Percentiles rank a stretch among this genome's conserved stretches.
Evolutionary conservation across 1,140 invertebrate genomes (phyloP).

Genomic region (Akabosia matsudoensis): DNA sequence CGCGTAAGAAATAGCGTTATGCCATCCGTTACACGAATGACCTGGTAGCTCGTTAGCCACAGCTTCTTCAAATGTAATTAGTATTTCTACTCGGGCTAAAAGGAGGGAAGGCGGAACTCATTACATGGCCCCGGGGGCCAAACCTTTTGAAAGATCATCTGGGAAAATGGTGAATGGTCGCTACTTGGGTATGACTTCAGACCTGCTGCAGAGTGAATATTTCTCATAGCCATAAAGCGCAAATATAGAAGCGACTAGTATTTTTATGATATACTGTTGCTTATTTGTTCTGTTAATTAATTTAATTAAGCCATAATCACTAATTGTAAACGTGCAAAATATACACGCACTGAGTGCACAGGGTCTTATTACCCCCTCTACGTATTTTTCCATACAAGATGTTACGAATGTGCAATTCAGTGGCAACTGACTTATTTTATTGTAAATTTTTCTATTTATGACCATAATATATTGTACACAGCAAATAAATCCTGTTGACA

Average conservation of each 20-base stretch:
- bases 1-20: neutral
- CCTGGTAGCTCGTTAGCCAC: neutral
- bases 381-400: too few relatives aligned
- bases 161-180: constrained; percentile 3
- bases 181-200: neutral
- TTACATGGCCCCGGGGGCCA: constrained; percentile 27
- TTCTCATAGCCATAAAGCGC: neutral
- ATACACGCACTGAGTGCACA: too few relatives aligned
- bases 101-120: constrained; percentile 1
- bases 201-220: neutral
- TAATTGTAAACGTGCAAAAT: too few relatives aligned
- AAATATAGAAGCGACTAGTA: neutral
- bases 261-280: neutral
- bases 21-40: neutral
- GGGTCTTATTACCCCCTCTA: too few relatives aligned
- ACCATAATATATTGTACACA: too few relatives aligned
- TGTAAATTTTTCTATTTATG: too few relatives aligned
- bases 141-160: constrained; percentile 23
- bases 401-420: too few relatives aligned
- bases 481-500: too few relatives aligned
- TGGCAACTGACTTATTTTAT: too few relatives aligned
- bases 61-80: neutral
- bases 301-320: neutral
- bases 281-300: neutral
- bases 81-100: neutral